These are phyloP conservation scores for Gallinago media DNA, from an alignment of 2,113 vertebrate species.

Conservation along the genomic window DNA sequence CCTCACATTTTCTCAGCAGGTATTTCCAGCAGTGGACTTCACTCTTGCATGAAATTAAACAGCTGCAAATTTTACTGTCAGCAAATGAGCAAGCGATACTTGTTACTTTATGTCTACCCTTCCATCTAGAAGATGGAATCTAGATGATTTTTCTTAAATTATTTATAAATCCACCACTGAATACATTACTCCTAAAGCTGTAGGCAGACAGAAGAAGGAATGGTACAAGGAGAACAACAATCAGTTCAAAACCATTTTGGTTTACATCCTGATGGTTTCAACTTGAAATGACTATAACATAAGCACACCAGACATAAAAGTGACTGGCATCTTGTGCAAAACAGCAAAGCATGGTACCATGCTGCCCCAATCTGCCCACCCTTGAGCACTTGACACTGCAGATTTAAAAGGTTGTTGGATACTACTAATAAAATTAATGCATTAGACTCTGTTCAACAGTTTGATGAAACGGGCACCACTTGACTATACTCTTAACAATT, in stretches of 20 bases:
- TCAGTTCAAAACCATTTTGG: not conserved
- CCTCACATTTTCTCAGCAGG: not conserved
- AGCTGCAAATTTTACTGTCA: not conserved
- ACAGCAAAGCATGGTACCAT: not conserved
- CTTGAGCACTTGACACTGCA: not conserved
- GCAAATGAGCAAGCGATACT: not conserved
- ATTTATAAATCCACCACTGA: not conserved
- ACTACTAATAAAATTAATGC: slow-evolving; percentile 35
- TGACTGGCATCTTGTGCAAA: not conserved
- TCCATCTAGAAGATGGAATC: not conserved
- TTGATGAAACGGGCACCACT: not conserved
- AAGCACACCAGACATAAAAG: not conserved
- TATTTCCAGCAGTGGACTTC: not conserved
- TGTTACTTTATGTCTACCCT: not conserved
- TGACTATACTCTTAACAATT: not conserved
- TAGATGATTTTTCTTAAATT: not conserved
- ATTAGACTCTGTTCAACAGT: not conserved
- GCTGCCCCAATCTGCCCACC: not conserved
- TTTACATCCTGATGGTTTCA: not conserved
- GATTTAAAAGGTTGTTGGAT: slow-evolving; percentile 11
- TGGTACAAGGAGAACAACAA: not conserved
- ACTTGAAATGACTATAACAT: not conserved
- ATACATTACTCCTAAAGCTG: not conserved
- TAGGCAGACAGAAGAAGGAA: not conserved
- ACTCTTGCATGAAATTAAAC: not conserved